Base-by-base conservation (phyloP, 1,140 invertebrate genomes). In the Zaprionus davidi region DNA sequence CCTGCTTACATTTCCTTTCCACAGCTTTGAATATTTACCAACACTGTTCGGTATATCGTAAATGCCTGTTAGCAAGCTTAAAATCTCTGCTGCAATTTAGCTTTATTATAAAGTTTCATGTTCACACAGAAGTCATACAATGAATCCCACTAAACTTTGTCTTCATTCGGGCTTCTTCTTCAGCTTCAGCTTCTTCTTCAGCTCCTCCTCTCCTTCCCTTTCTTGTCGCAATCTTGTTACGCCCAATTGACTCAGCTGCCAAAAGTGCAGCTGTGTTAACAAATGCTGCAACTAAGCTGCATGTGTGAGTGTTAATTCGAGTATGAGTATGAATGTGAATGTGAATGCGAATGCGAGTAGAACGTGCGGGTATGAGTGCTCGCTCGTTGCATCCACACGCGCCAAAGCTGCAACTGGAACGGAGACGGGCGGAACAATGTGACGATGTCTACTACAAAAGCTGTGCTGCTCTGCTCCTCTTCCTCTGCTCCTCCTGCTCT, bases 271-370 rank as follows among this genome's bases (percentile, higher is more conserved):
- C 41, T 63, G 36, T 26, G 41, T 31, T 44, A 22, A 69, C 31
- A 26, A 51, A 38, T 60, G n/a, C 46, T 62, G 17, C 46, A 57
- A 69, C 24, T 56, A 44, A 56, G 53, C 24, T 5, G 15, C 24
- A 12, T 15, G 26, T 36, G n/a, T 56, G 51, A 57, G 60, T 38
- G 20, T 56, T 20, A 51, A 24, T 24, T 51, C 46, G 46, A 20
- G 20, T 51, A 51, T 51, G 46, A 51, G 46, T 51, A 51, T 51
- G 36, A 59, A 51, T 17, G 55, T 49, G 71, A 73, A 70, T 69
- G 12, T 12, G n/a, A 44, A 46, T 77, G 79, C 73, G 77, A 68
- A 58, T 41, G 64, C 59, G 71, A 81, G 51, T 60, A 22, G 41
- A 46, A 46, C 20, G 46, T 51, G 46, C 20, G 20, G 5, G 20